Conservation (phyloP, 2,113 vertebrate species). For the Salvelinus fontinalis region DNA sequence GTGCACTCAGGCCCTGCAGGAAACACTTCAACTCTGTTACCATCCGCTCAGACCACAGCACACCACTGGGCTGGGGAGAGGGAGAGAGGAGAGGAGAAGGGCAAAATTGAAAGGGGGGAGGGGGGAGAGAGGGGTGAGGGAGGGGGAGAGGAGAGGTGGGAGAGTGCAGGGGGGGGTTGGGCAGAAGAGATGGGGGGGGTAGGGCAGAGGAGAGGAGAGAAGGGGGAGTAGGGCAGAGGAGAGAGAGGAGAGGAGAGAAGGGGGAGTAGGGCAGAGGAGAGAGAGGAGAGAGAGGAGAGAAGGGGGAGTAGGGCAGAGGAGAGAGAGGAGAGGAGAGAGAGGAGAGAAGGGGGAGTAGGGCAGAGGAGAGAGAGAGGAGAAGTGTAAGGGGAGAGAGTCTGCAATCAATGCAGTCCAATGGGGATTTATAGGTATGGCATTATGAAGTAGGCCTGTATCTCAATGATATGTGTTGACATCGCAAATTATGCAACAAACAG, state of each 20-base stretch:
- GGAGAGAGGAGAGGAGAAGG: not conserved
- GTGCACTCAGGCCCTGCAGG: slow-evolving; percentile 91
- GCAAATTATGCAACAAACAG: not conserved
- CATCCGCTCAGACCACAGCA: slow-evolving; percentile 54
- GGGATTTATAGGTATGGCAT: not conserved
- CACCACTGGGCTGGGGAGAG: slow-evolving; percentile 3
- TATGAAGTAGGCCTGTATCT: not conserved
- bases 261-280: not conserved
- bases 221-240: no score
- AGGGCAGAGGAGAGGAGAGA: no score
- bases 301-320: not conserved
- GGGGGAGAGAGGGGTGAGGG: no score
- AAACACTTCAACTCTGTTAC: slow-evolving; percentile 91
- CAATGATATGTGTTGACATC: not conserved
- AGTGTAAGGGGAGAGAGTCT: no score
- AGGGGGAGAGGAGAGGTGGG: no score
- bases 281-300: not conserved
- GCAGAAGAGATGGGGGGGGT: no score
- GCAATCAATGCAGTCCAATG: not conserved
- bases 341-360: not conserved
- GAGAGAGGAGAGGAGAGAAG: not conserved
- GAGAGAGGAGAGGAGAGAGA: not conserved
- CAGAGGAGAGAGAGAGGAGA: slow-evolving; percentile 32
- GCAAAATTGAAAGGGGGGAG: no score
- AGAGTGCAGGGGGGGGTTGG: no score